Conservation (phyloP, 1,140 invertebrate species). For the Elysia chlorotica region DNA sequence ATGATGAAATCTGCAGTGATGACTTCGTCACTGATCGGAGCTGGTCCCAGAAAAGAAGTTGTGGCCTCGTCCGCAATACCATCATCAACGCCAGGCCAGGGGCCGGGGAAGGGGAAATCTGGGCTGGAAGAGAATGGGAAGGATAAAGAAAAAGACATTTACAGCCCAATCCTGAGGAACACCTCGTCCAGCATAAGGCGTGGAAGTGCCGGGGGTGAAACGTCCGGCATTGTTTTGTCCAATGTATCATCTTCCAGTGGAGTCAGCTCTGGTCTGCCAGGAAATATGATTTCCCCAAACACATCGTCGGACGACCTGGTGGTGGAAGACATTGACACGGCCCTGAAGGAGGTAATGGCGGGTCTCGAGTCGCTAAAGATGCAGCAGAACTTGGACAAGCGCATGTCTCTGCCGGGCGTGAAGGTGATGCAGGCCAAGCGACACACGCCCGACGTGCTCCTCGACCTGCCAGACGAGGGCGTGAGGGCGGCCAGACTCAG, state of each 20-base stretch:
- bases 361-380: constrained; percentile 54
- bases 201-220: no score
- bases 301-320: constrained; percentile 47
- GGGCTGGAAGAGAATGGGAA: no score
- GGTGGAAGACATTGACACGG: constrained; percentile 57
- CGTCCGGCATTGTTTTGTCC: no score
- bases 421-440: constrained; percentile 60
- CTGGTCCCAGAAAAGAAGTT: not conserved
- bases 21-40: constrained; percentile 2
- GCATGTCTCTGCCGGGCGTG: constrained; percentile 60
- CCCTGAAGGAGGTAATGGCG: constrained; percentile 58
- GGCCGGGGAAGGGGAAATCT: no score
- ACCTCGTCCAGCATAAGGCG: not conserved
- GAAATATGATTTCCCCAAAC: constrained; percentile 23
- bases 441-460: constrained; percentile 85
- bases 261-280: no score
- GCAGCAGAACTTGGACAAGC: constrained; percentile 50
- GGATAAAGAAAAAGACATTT: not conserved
- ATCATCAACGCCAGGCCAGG: no score
- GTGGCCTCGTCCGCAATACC: no score
- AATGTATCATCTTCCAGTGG: no score
- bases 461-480: constrained; percentile 73
- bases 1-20: constrained; percentile 6
- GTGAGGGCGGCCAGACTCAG: no score
- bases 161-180: not conserved